Evolutionary conservation across 2,113 vertebrate species (phyloP), one percentile per base, ranked within the genome.

Genomic region (Ictalurus furcatus): DNA sequence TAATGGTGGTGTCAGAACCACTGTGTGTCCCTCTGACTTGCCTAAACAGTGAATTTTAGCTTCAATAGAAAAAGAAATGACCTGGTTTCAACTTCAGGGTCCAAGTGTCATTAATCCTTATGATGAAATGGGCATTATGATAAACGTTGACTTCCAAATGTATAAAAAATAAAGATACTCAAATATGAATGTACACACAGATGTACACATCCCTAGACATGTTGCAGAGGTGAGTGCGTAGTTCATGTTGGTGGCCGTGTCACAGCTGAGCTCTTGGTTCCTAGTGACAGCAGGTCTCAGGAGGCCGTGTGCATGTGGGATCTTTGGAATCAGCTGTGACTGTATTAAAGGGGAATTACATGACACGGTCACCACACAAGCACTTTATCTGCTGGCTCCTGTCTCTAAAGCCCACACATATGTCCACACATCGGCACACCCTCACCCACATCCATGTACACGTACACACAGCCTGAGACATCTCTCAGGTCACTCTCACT

Each of bases 331-430:
- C 94, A 93, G 94, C 92, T 92, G 94, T 91, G 92, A 94, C 91
- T 95, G 94, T 92, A 94, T 97, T 94, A 95, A 92, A 94, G 92
- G 86, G 91, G 93, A 95, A 93, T 95, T 96, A 95, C 94, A 94
- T 92, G 94, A 94, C 92, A 92, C 89, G 81, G 93, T 93, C 92
- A 93, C 94, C 94, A 94, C 91, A 90, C 91, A 94, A 94, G 91
- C 93, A 95, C 89, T 95, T 96, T 96, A 94, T 95, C 94, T 96
- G 86, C 92, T 93, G 87, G 88, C 93, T 92, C 90, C 93, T 90
- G 95, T 87, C 92, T 93, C 92, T 56, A 61, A 84, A 71, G 78
- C 85, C 85, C 89, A 82, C 79, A 54, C 80, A 76, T 30, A 40
- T 81, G 73, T 65, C 79, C 58, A 90, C 30, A 78, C 87, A 86